Percentiles rank a stretch among this genome's conserved stretches.
These are phyloP conservation scores for Anas platyrhynchos DNA, from an alignment of 2,113 vertebrate genomes.

Conservation along the genomic window DNA sequence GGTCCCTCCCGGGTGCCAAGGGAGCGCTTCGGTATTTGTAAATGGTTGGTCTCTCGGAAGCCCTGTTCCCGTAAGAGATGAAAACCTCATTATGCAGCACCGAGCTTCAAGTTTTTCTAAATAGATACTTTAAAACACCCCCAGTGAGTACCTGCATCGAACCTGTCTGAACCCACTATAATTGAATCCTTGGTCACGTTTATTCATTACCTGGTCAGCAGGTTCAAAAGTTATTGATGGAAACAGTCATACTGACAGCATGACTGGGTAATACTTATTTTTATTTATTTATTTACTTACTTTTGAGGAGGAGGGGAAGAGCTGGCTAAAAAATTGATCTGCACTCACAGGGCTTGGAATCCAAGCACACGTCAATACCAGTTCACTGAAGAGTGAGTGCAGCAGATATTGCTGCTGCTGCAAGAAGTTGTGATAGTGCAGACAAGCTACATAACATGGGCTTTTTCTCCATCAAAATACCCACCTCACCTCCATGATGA, in stretches of 20 bases:
- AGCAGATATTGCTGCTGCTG: not conserved
- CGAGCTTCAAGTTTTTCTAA: not conserved
- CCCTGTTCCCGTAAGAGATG: not conserved
- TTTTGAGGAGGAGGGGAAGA: not conserved
- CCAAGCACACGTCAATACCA: not conserved
- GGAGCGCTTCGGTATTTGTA: not conserved
- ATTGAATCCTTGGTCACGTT: not conserved
- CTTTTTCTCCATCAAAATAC: not conserved
- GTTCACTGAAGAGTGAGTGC: not conserved
- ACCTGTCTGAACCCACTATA: fast-evolving
- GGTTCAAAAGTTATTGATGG: not conserved
- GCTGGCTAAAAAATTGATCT: not conserved
- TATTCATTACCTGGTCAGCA: not conserved
- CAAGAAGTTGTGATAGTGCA: not conserved
- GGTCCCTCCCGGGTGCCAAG: fast-evolving
- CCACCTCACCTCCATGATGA: not conserved
- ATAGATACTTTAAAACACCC: not conserved
- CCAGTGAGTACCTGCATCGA: not conserved
- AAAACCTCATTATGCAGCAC: not conserved
- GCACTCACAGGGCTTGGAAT: not conserved
- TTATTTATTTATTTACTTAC: no score
- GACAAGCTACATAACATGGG: not conserved
- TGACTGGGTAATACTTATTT: not conserved
- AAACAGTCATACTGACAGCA: not conserved
- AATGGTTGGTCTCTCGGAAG: not conserved